phyloP scores from a whole-genome alignment of 2,113 vertebrate genomes.

The Motacilla alba region DNA sequence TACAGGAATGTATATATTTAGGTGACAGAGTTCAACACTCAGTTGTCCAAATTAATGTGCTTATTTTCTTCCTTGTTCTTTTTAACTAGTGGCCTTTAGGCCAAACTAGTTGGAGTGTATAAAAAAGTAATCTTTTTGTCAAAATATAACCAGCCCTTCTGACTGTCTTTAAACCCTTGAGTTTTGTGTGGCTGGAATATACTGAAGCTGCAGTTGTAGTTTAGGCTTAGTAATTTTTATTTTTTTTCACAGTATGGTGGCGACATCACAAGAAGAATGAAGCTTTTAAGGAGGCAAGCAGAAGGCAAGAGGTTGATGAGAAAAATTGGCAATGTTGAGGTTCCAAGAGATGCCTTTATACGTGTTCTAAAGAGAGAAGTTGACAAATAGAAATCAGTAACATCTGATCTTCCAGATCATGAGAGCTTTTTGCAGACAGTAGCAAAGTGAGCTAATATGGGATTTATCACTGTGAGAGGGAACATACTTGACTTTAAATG shows the following conservation, averaged over 20 bases:
- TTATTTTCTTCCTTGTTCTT: neutral
- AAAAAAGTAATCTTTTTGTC: neutral
- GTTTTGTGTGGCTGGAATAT: neutral
- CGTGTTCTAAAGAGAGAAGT: conserved; percentile 82
- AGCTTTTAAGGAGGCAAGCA: conserved; percentile 90
- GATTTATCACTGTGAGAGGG: neutral
- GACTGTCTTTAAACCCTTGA: neutral
- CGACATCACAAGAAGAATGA: conserved; percentile 96
- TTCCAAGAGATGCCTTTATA: conserved; percentile 94
- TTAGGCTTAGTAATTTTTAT: neutral
- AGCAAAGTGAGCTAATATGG: neutral
- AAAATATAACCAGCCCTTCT: neutral
- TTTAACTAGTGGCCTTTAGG: neutral
- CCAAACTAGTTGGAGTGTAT: neutral
- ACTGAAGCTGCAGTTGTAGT: neutral
- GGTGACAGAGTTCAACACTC: neutral
- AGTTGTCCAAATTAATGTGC: neutral
- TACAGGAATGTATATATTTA: neutral
- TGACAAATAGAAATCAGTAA: conserved; percentile 73
- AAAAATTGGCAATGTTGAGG: conserved; percentile 88
- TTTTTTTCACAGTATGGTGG: conserved; percentile 86
- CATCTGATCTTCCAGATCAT: neutral
- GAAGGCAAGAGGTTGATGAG: conserved; percentile 95
- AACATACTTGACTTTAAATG: neutral
- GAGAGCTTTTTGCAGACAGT: neutral